Conservation (phyloP, 2,888 invertebrate genomes). For the Sphaeridia pumilis region DNA sequence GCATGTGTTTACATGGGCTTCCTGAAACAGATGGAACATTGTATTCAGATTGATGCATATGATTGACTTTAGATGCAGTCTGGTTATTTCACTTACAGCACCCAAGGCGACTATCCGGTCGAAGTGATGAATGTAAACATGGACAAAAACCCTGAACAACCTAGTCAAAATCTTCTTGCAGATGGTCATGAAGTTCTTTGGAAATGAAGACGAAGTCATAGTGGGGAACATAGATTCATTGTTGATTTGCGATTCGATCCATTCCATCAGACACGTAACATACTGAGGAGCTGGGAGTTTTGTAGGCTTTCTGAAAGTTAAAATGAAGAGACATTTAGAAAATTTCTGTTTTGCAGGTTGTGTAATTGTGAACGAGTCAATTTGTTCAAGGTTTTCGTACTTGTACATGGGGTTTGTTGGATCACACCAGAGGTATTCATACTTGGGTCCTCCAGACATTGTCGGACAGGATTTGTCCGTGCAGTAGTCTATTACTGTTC, state of each 20-base stretch:
- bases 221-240: conserved; percentile 76
- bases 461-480: conserved; percentile 71
- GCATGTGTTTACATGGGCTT: conserved; percentile 85
- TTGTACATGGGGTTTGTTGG: conserved; percentile 40
- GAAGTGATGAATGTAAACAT: conserved; percentile 90
- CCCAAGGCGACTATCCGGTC: conserved; percentile 74
- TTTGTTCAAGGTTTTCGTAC: too few relatives aligned
- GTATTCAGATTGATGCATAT: background rate
- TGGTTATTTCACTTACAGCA: conserved; percentile 58
- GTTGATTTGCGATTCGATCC: conserved; percentile 83
- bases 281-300: conserved; percentile 72
- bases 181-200: conserved; percentile 62
- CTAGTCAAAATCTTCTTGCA: conserved; percentile 80
- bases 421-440: conserved; percentile 86
- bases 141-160: conserved; percentile 79
- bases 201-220: conserved; percentile 56
- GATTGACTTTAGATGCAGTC: too few relatives aligned
- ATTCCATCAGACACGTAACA: conserved; percentile 73
- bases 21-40: conserved; percentile 54
- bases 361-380: too few relatives aligned
- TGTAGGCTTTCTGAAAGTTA: conserved; percentile 54
- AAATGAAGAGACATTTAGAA: too few relatives aligned
- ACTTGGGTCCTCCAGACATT: conserved; percentile 73
- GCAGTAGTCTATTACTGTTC: conserved; percentile 75
- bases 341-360: too few relatives aligned